Percentiles rank a stretch among this genome's conserved stretches.
Evolutionary conservation across 2,797 vertebrate species (phyloP).

Genomic region (Pangasius sanitwongsei): DNA sequence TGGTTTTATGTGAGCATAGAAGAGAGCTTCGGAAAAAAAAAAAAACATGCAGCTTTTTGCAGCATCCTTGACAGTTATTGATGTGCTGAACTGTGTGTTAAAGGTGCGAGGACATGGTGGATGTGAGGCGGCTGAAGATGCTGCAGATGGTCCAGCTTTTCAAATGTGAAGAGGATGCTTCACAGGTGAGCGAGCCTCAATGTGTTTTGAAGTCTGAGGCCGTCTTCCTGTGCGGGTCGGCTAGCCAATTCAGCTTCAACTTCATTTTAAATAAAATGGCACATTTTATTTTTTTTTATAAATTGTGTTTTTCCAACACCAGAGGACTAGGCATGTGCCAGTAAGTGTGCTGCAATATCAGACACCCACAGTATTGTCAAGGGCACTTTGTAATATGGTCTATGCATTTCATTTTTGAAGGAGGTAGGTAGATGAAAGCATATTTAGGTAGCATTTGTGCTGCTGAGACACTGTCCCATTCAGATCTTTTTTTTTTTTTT

Average conservation of each 20-base stretch:
- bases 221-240: not conserved
- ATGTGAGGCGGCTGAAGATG: constrained; percentile 96
- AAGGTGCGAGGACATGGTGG: constrained; percentile 99
- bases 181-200: constrained; percentile 77
- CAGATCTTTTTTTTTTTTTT: too few relatives aligned
- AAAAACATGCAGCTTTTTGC: not conserved
- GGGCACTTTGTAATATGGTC: not conserved
- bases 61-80: not conserved
- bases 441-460: not conserved
- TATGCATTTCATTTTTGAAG: not conserved
- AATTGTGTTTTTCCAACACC: not conserved
- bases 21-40: not conserved
- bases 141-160: constrained; percentile 99
- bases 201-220: not conserved
- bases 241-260: not conserved
- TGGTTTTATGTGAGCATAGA: not conserved
- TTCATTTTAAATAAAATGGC: not conserved
- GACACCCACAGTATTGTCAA: not conserved
- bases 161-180: constrained; percentile 97
- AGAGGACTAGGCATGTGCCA: not conserved
- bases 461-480: too few relatives aligned
- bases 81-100: constrained; percentile 18
- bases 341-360: not conserved
- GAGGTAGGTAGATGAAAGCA: not conserved
- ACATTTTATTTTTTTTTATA: not conserved